Conservation (phyloP, 1,140 invertebrate species). For the Zaprionus tsacasi region DNA sequence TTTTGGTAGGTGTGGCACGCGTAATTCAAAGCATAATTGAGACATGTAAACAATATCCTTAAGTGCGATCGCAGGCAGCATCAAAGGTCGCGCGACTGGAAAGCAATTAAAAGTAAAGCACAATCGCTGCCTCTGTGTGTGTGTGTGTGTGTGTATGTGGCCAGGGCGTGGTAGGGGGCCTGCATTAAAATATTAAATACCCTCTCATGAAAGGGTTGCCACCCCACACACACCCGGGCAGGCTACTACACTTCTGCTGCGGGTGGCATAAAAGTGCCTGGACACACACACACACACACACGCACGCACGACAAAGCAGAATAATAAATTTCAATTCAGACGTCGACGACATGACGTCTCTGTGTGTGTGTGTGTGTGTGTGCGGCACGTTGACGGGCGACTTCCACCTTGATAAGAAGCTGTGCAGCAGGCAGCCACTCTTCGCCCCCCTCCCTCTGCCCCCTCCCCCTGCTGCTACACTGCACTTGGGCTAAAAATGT, state of each 20-base stretch:
- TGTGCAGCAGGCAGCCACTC: constrained; percentile 9
- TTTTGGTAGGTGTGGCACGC: not conserved
- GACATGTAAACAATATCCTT: constrained; percentile 80
- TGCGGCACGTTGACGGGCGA: constrained; percentile 53
- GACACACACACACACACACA: constrained; percentile 55
- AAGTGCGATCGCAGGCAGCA: constrained; percentile 66
- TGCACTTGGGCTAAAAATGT: constrained; percentile 33
- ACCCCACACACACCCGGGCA: constrained; percentile 23
- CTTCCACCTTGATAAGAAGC: constrained; percentile 71
- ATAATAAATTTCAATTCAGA: constrained; percentile 81
- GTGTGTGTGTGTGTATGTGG: too few species aligned
- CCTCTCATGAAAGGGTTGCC: constrained; percentile 44
- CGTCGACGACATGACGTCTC: constrained; percentile 60
- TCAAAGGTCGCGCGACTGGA: constrained; percentile 72
- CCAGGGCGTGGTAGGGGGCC: not conserved
- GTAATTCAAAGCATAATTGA: constrained; percentile 78
- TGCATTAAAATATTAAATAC: constrained; percentile 50
- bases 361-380: constrained; percentile 8
- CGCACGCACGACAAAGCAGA: constrained; percentile 77
- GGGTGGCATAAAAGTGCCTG: constrained; percentile 44
- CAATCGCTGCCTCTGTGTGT: not conserved
- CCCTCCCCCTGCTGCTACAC: constrained; percentile 31
- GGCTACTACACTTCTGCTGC: not conserved
- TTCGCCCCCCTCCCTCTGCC: not conserved
- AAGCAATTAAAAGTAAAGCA: constrained; percentile 70